These are phyloP conservation scores for Phymanthus crucifer DNA, from an alignment of 92 coral and sea anemone genomes.

Conservation along the genomic window DNA sequence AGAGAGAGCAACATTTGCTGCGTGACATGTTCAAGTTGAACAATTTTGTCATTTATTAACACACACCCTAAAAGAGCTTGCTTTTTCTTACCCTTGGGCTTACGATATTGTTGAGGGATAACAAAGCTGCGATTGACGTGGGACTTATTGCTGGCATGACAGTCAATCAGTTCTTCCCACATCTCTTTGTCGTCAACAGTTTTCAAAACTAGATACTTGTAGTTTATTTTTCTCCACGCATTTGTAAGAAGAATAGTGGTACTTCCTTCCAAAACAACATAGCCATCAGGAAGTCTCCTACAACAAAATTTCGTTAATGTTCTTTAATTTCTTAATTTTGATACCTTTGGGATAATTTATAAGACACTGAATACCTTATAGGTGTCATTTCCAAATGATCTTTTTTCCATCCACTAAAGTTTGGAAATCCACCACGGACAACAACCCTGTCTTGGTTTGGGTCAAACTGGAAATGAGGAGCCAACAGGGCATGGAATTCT, in stretches of 20 bases:
- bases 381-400: slow-evolving; percentile 39
- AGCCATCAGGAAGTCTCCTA: neutral
- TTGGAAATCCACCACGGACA: slow-evolving; percentile 42
- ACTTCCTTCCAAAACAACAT: slow-evolving; percentile 21
- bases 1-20: no score
- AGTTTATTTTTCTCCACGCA: slow-evolving; percentile 8
- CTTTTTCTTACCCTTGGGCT: slow-evolving; percentile 24
- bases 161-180: slow-evolving; percentile 32
- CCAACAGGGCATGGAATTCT: slow-evolving; percentile 57
- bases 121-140: slow-evolving; percentile 38
- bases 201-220: slow-evolving; percentile 48
- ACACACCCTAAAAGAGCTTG: no score
- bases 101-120: slow-evolving; percentile 26
- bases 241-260: slow-evolving; percentile 9
- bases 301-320: neutral
- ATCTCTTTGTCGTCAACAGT: slow-evolving; percentile 17
- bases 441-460: slow-evolving; percentile 24
- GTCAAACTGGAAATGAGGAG: slow-evolving; percentile 62
- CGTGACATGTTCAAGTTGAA: no score
- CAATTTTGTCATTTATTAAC: no score
- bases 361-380: slow-evolving; percentile 23
- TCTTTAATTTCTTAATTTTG: no score
- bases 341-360: no score
- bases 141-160: neutral
- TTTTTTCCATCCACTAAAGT: slow-evolving; percentile 21